Evolutionary conservation across 2,888 invertebrate species (phyloP).

Genomic region (Stenodema calcarata): DNA sequence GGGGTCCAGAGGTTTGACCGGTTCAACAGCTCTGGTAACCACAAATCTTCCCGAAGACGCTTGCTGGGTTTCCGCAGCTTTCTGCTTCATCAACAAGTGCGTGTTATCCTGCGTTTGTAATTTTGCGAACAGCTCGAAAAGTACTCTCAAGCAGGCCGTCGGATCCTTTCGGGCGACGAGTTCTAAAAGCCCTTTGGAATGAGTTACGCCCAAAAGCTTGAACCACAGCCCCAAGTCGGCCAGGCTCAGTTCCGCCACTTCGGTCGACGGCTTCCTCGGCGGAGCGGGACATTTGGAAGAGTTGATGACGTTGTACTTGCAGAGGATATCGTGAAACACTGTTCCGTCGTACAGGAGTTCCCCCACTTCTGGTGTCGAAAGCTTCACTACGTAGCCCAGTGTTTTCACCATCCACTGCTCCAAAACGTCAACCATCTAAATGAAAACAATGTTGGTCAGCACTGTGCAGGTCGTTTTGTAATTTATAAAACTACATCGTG

Average conservation of each 20-base stretch:
- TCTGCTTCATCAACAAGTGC: constrained; percentile 43
- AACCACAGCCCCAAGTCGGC: constrained; percentile 49
- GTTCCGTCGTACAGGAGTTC: constrained; percentile 31
- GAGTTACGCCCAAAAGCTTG: constrained; percentile 51
- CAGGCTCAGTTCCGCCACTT: constrained; percentile 48
- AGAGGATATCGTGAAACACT: constrained; percentile 12
- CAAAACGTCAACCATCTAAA: constrained; percentile 16
- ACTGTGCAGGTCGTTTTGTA: not conserved
- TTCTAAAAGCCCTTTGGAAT: constrained; percentile 34
- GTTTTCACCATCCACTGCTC: constrained; percentile 18
- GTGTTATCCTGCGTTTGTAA: constrained; percentile 52
- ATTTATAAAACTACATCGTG: not conserved
- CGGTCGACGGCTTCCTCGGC: not conserved
- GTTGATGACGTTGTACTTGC: constrained; percentile 34
- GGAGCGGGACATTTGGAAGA: not conserved
- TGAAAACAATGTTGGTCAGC: not conserved
- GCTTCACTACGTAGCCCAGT: not conserved
- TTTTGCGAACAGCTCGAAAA: constrained; percentile 52
- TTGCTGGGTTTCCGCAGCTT: constrained; percentile 32
- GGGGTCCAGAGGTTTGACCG: not conserved
- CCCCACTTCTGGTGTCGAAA: not conserved
- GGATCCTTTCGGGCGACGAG: constrained; percentile 46
- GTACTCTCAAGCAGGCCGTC: constrained; percentile 46
- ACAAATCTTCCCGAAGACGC: constrained; percentile 34
- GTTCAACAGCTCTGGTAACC: constrained; percentile 31